Evolutionary conservation across 2,888 invertebrate genomes (phyloP).

Genomic region (Bimastos eiseni): DNA sequence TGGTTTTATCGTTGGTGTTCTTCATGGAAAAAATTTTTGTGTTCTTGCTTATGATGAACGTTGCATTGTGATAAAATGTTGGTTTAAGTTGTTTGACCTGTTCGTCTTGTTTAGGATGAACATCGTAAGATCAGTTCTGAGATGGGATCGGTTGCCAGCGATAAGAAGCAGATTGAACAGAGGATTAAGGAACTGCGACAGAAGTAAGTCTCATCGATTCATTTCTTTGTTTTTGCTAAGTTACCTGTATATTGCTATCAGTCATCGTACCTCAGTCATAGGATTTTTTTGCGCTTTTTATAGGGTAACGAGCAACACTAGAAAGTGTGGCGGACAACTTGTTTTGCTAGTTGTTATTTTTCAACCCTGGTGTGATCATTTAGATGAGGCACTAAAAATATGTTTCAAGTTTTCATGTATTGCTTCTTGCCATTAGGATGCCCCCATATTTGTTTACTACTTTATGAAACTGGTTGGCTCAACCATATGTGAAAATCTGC

Average conservation of each 20-base stretch:
- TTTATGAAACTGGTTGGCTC: too few relatives aligned
- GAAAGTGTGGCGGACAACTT: too few relatives aligned
- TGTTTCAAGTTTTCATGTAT: too few relatives aligned
- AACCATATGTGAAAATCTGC: too few relatives aligned
- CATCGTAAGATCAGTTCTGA: conserved; percentile 9
- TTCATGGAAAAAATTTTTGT: not conserved
- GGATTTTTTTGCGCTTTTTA: too few relatives aligned
- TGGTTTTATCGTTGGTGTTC: not conserved
- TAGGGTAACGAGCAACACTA: too few relatives aligned
- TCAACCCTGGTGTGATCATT: too few relatives aligned
- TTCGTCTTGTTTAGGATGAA: not conserved
- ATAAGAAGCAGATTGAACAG: conserved; percentile 14
- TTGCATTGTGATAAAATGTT: not conserved
- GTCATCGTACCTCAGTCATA: too few relatives aligned
- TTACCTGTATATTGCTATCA: not conserved
- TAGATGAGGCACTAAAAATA: too few relatives aligned
- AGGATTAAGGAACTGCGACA: conserved; percentile 25
- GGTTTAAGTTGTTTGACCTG: not conserved
- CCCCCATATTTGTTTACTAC: too few relatives aligned
- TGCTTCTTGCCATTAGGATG: too few relatives aligned
- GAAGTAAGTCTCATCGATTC: not conserved
- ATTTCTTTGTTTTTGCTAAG: not conserved
- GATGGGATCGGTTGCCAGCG: not conserved
- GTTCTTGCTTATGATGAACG: not conserved
- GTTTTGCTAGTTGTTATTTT: too few relatives aligned